Base-by-base conservation (phyloP, 1,140 invertebrate genomes). In the Camponotus pennsylvanicus region DNA sequence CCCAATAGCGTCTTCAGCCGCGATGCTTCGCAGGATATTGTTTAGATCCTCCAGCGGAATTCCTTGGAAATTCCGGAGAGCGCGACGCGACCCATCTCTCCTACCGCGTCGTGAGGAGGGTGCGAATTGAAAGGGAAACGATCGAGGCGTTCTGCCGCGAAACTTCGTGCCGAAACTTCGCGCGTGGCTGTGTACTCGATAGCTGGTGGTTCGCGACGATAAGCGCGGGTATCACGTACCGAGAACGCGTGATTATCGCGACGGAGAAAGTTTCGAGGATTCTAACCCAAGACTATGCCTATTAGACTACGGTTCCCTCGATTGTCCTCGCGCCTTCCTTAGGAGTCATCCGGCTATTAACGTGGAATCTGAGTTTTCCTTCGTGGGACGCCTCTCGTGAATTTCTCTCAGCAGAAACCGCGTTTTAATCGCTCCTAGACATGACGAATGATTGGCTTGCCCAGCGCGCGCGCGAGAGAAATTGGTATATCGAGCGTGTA, bases 41-140 rank as follows among this genome's bases (percentile, higher is more conserved):
- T 94, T 94, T 93, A 93, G 92, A 93, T 90, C 88, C 90, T 86
- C 85, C 76, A 86, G 92, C 91, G 91, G 90, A 93, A 92, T 93
- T 94, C 93, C 92, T 93, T 93, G 92, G 92, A 92, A 93, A 93
- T 94, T 94, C 91, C 89, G 90, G 87, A 55, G 71, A 90, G 73
- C 70, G 73, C 57, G 49, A 55, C 32, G 40, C 52, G 37, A 83
- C 52, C n/a, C 76, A 18, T 52, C 49, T 52, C 21, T 55, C 11
- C 52, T 11, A 73, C 37, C 27, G 18, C 32, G 11, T 49, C 34
- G 49, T 45, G 57, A 55, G 64, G 59, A 73, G 88, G 88, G 88
- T 87, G 88, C 85, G 78, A 84, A 89, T 89, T 79, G 88, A 90
- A 89, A 90, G 89, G 88, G 78, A 86, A 77, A 63, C 66, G 78